Evolutionary conservation across 2,888 invertebrate genomes (phyloP), one percentile per base, ranked within the genome.

Genomic region (Epiblema foenella): DNA sequence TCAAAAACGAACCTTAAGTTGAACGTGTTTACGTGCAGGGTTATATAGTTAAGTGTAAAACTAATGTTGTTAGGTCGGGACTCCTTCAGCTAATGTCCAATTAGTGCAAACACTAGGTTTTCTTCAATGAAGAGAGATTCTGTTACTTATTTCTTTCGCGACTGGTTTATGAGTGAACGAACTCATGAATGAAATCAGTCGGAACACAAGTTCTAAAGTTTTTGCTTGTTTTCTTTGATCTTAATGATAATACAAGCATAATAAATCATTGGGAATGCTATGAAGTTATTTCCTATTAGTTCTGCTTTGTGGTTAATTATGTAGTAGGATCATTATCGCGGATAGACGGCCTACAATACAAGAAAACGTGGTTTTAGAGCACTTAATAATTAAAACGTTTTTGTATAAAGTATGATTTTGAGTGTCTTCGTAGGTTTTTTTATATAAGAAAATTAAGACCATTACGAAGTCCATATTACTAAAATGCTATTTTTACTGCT

Each of bases 21-120:
- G 11, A 42, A 11, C 12, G 5, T 9, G 17, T 1, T 57, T 39
- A 29, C n/a, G 37, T n/a, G 17, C 11, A 62, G 15, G 18, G n/a
- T 29, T 18, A 8, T 57, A 12, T 67, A 15, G 18, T 39, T 4
- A 8, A 18, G 39, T 11, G 62, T n/a, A 67, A 39, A 37, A 9
- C 2, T 66, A 51, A 24, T 18, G 11, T 33, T 49, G 71, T 71
- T 71, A 71, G 56, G 56, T 71, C 33, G 66, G 54, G 66, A 59
- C 73, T 75, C 67, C 72, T 76, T 78, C 78, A 79, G 78, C 77
- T 82, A 83, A 84, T 81, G 82, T 81, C 84, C 89, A 89, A 89
- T 88, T 89, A 89, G 88, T 70, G 83, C 81, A 81, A 84, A 85
- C 82, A 83, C 83, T 80, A 81, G 81, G 76, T 81, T 83, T 80